Conservation (phyloP, 2,797 vertebrate genomes). For the Okamejei kenojei region DNA sequence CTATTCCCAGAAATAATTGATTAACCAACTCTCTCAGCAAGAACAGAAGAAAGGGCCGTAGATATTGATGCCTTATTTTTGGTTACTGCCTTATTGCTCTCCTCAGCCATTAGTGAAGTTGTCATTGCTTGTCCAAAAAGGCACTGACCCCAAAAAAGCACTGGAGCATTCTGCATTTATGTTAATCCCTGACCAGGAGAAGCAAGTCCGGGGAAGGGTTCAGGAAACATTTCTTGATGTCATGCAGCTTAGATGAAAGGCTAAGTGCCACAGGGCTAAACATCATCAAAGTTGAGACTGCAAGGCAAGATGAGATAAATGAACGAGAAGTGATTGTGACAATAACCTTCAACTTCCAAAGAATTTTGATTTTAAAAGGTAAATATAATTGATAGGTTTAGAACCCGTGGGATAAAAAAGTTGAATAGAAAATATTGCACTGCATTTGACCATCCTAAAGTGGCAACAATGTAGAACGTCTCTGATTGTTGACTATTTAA, state of each 20-base stretch:
- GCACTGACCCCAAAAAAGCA: neutral
- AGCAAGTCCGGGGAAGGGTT: neutral
- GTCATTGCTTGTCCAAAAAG: neutral
- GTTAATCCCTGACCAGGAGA: neutral
- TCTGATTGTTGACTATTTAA: neutral
- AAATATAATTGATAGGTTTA: neutral
- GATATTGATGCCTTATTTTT: neutral
- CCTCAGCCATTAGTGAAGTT: neutral
- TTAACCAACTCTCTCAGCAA: neutral
- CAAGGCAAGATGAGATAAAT: conserved; percentile 2
- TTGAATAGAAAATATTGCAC: neutral
- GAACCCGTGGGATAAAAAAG: neutral
- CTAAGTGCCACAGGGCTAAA: neutral
- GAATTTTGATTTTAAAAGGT: neutral
- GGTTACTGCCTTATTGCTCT: neutral
- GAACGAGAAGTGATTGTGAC: neutral
- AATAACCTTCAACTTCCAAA: conserved; percentile 3
- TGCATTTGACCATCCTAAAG: neutral
- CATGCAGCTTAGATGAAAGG: neutral
- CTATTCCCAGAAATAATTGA: neutral
- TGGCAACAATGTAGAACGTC: neutral
- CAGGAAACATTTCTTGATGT: neutral
- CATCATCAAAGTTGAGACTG: neutral
- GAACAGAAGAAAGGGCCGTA: too few species aligned
- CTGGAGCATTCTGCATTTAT: neutral